Percentiles rank a stretch among this genome's conserved stretches.
Evolutionary conservation across 1,140 invertebrate species (phyloP).

Genomic region (Agraylea sexmaculata): DNA sequence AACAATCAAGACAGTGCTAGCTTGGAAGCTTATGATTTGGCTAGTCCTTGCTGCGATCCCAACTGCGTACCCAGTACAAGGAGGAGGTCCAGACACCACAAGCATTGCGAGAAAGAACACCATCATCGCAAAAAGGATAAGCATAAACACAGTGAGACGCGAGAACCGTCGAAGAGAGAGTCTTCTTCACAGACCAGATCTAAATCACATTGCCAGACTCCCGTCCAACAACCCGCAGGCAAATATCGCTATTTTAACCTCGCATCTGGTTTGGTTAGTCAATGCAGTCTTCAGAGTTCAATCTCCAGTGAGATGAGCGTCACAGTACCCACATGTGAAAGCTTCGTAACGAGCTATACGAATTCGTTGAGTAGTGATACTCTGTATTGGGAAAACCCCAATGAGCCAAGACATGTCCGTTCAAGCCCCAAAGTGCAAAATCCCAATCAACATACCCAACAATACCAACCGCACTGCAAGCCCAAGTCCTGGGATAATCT

Average conservation of each 20-base stretch:
- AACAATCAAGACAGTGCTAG: constrained; percentile 57
- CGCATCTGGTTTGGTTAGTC: constrained; percentile 53
- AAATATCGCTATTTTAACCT: constrained; percentile 38
- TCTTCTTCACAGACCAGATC: constrained; percentile 27
- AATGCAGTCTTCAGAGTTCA: constrained; percentile 69
- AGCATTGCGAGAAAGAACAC: constrained; percentile 49
- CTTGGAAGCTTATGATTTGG: constrained; percentile 69
- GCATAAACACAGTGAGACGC: constrained; percentile 26
- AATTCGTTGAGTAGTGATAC: constrained; percentile 75
- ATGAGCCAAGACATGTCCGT: constrained; percentile 8
- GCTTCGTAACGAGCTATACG: constrained; percentile 62
- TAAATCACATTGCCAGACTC: constrained; percentile 30
- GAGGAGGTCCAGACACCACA: constrained; percentile 48
- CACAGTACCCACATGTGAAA: constrained; percentile 43
- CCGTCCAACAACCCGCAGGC: constrained; percentile 26
- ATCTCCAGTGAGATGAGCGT: constrained; percentile 59
- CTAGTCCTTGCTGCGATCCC: constrained; percentile 71
- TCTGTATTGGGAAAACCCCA: constrained; percentile 59
- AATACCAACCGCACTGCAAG: constrained; percentile 43
- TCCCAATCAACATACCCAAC: constrained; percentile 33
- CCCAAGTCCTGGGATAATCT: constrained; percentile 83
- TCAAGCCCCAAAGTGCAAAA: constrained; percentile 37
- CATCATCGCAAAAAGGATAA: constrained; percentile 22
- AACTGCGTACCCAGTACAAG: constrained; percentile 66
- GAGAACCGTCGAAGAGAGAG: constrained; percentile 32